Evolutionary conservation across 2,888 invertebrate species (phyloP).

Genomic region (Papilio demoleus): DNA sequence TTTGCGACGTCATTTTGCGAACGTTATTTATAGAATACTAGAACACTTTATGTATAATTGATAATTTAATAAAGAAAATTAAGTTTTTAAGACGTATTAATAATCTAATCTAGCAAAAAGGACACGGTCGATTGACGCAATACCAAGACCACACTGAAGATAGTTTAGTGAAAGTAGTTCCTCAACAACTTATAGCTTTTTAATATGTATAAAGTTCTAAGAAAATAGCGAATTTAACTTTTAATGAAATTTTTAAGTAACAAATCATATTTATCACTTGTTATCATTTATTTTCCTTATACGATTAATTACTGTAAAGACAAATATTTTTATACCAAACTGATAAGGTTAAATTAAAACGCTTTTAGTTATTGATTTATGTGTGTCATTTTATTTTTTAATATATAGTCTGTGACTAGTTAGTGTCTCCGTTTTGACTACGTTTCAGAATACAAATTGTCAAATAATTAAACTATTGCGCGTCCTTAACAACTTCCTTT

Average conservation of each 20-base stretch:
- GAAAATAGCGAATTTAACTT: no score
- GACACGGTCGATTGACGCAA: no score
- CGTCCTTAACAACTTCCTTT: conserved; percentile 21
- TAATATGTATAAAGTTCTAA: no score
- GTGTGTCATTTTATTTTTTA: not conserved
- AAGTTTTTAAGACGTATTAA: no score
- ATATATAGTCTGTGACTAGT: not conserved
- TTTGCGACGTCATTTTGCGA: not conserved
- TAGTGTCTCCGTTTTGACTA: conserved; percentile 11
- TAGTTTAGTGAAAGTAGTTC: no score
- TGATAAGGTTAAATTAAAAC: not conserved
- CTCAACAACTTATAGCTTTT: no score
- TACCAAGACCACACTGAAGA: no score
- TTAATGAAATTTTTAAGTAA: no score
- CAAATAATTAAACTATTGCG: conserved; percentile 17
- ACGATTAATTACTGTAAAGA: not conserved
- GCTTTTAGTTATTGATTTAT: not conserved
- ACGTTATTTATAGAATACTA: not conserved
- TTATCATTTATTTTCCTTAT: not conserved
- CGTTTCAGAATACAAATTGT: conserved; percentile 25
- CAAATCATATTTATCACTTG: not conserved
- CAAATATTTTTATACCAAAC: not conserved
- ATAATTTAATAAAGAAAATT: not conserved
- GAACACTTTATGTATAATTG: not conserved
- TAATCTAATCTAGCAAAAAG: no score